phyloP scores from a whole-genome alignment of 2,888 invertebrate species.

The Trisateles emortualis region DNA sequence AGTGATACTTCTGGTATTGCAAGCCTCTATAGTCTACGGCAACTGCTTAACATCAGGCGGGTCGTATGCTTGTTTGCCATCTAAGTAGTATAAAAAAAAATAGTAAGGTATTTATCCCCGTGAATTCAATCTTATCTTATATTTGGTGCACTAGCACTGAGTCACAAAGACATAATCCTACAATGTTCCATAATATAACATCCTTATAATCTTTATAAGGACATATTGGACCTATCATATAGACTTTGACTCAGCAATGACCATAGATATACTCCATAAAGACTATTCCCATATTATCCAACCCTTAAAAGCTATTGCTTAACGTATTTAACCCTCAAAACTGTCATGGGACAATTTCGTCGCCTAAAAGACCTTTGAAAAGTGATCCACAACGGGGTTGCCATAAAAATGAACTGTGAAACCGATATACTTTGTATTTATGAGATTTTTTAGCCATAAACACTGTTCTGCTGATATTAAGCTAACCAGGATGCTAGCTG shows the following conservation, averaged over 20 bases:
- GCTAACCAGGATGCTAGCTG: no score
- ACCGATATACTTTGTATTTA: slow-evolving; percentile 55
- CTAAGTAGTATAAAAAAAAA: no score
- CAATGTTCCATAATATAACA: no score
- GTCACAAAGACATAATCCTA: no score
- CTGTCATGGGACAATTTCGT: slow-evolving; percentile 34
- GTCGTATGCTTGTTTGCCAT: no score
- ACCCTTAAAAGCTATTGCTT: slow-evolving; percentile 31
- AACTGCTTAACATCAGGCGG: no score
- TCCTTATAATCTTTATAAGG: not conserved
- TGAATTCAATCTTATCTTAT: no score
- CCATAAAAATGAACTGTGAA: slow-evolving; percentile 58
- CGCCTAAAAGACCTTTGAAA: slow-evolving; percentile 38
- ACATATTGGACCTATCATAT: not conserved
- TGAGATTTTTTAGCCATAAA: slow-evolving; percentile 25
- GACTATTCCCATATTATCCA: slow-evolving; percentile 14
- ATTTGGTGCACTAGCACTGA: no score
- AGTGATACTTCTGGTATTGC: no score
- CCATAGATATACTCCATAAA: slow-evolving; percentile 21
- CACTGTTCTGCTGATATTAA: slow-evolving; percentile 17
- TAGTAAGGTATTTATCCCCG: no score
- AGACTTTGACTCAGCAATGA: slow-evolving; percentile 5
- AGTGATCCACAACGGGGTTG: slow-evolving; percentile 45
- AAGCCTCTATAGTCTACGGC: no score
- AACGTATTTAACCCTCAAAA: slow-evolving; percentile 38